Percentiles rank a stretch among this genome's conserved stretches.
Conservation (phyloP, 2,113 vertebrate genomes). For the Notiomystis cincta region DNA sequence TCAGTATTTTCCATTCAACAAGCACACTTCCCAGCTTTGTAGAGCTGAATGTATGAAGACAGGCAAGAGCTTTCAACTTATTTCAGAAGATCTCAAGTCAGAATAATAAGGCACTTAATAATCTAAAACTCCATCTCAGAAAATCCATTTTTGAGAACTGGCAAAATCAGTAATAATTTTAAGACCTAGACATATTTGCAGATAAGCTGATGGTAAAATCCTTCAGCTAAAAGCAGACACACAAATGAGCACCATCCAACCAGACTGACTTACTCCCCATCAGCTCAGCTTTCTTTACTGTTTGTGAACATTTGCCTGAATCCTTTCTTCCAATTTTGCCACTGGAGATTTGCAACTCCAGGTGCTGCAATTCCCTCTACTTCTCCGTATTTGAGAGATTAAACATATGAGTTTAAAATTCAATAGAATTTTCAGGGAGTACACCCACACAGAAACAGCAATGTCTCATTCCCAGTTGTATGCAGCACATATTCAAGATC, state of each 20-base stretch:
- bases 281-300: neutral
- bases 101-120: neutral
- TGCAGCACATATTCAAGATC: neutral
- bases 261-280: neutral
- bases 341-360: neutral
- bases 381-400: neutral
- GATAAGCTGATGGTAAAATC: neutral
- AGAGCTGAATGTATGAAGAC: neutral
- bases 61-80: neutral
- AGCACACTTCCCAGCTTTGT: neutral
- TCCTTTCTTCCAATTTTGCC: neutral
- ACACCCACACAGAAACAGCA: neutral
- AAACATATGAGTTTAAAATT: neutral
- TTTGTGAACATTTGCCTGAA: neutral
- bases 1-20: neutral
- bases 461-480: neutral
- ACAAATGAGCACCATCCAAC: neutral
- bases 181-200: neutral
- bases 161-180: neutral
- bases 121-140: neutral
- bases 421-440: neutral
- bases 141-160: neutral
- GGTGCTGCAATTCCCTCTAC: neutral
- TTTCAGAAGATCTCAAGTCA: neutral
- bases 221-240: neutral